Base-by-base conservation (phyloP, 2,888 invertebrate genomes). In the Onchidella celtica region DNA sequence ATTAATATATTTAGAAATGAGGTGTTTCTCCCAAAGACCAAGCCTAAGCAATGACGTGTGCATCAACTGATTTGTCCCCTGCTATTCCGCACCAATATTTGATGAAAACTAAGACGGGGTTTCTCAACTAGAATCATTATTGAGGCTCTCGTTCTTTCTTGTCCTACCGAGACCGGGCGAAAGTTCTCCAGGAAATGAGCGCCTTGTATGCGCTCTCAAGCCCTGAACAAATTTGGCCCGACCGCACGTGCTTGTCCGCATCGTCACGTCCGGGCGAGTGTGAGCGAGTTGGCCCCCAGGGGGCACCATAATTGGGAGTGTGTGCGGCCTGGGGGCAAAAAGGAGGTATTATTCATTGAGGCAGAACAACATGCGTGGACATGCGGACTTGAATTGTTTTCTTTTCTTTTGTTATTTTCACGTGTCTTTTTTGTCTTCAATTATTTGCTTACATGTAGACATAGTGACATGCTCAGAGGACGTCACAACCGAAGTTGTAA, bases 101-200 rank as follows among this genome's bases (percentile, higher is more conserved):
- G 65, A 47, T 65, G 75, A 75, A 75, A 75, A n/a, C 75, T 32
- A 47, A 65, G 75, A 75, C 27, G 32, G n/a, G 47, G 17, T 47
- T 47, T 47, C 47, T 47, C 47, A 47, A 40, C 65, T 29, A 3
- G 65, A 55, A 47, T 47, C 65, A 63, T 65, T 75, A n/a, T n/a
- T n/a, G n/a, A 65, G 75, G 47, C 29, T 34, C 34, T 47, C 63
- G 61, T 65, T 32, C 36, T 47, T n/a, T 47, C n/a, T 17, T 6
- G 17, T 29, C 47, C 63, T 47, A 75, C 38, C 21, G 65, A 40
- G 65, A 65, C 65, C 40, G 40, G 11, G 47, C 3, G 40, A 75
- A 38, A 11, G 29, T 75, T 29, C 75, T 29, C n/a, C 75, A 47
- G 75, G 75, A 75, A 75, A 75, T 75, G 75, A 75, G 75, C 63